Evolutionary conservation across 2,888 invertebrate species (phyloP).

Genomic region (Synanthedon myopaeformis): DNA sequence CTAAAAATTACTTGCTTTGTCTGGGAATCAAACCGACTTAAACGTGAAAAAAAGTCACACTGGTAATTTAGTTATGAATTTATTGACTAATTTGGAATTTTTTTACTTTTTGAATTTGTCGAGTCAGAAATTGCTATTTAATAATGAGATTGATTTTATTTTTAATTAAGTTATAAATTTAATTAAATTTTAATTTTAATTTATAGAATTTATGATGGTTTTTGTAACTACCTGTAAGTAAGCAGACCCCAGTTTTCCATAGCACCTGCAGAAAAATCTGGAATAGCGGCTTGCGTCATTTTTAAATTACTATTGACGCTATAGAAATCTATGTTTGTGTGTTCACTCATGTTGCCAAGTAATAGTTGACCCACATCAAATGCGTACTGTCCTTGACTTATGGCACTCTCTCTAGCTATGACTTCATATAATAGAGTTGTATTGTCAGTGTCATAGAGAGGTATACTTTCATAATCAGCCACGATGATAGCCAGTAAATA

Average conservation of each 20-base stretch:
- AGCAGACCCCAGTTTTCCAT: conserved; percentile 90
- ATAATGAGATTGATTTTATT: too few species aligned
- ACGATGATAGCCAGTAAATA: conserved; percentile 79
- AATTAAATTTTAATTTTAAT: too few species aligned
- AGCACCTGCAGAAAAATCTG: conserved; percentile 82
- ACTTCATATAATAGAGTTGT: conserved; percentile 36
- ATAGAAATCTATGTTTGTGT: conserved; percentile 64
- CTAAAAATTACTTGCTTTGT: too few species aligned
- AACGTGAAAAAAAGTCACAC: too few species aligned
- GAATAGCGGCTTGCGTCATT: conserved; percentile 81
- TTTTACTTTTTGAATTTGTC: too few species aligned
- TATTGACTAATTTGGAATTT: neutral
- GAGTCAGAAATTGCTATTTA: too few species aligned
- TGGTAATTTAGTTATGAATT: neutral
- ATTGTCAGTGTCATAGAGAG: conserved; percentile 3
- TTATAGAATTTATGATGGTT: too few species aligned
- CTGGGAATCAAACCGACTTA: too few species aligned
- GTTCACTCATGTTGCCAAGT: conserved; percentile 62
- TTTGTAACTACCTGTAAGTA: conserved; percentile 77
- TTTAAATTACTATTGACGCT: conserved; percentile 53
- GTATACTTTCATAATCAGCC: conserved; percentile 63
- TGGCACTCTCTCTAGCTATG: conserved; percentile 54
- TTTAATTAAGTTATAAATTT: too few species aligned
- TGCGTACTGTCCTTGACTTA: conserved; percentile 51
- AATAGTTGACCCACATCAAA: conserved; percentile 46